Evolutionary conservation across 2,797 vertebrate genomes (phyloP).

Genomic region (Carcharodon carcharias): DNA sequence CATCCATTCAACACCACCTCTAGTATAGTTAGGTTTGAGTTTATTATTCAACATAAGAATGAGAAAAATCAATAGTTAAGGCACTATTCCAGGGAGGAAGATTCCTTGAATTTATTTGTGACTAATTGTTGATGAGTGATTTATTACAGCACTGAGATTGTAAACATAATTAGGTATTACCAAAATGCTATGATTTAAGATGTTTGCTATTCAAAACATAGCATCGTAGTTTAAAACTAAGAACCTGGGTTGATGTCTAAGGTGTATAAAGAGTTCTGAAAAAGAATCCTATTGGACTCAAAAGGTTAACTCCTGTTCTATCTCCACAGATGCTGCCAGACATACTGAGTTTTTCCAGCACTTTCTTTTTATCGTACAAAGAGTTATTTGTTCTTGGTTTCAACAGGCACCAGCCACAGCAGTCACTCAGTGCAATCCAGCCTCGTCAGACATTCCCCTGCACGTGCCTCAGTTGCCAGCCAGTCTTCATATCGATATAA

Average conservation of each 20-base stretch:
- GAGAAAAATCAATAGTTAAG: neutral
- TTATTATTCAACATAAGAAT: neutral
- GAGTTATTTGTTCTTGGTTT: conserved; percentile 42
- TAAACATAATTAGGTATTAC: neutral
- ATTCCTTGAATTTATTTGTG: neutral
- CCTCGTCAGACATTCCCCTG: conserved; percentile 86
- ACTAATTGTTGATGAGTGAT: neutral
- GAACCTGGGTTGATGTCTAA: neutral
- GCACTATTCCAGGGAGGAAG: neutral
- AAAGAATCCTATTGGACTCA: no score
- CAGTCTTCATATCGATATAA: conserved; percentile 91
- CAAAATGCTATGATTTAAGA: neutral
- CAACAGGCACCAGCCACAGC: conserved; percentile 86
- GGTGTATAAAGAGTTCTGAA: neutral
- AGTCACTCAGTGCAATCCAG: conserved; percentile 87
- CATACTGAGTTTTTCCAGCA: no score
- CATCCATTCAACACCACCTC: neutral
- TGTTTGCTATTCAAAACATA: neutral
- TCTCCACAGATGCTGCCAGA: no score
- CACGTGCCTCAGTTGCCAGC: conserved; percentile 84
- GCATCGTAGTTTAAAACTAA: neutral
- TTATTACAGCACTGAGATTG: neutral
- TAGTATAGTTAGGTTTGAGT: neutral
- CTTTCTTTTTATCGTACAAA: neutral
- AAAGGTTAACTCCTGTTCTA: no score